These are phyloP conservation scores for Myotis yumanensis DNA, from an alignment of 2,113 vertebrate species.

Conservation along the genomic window DNA sequence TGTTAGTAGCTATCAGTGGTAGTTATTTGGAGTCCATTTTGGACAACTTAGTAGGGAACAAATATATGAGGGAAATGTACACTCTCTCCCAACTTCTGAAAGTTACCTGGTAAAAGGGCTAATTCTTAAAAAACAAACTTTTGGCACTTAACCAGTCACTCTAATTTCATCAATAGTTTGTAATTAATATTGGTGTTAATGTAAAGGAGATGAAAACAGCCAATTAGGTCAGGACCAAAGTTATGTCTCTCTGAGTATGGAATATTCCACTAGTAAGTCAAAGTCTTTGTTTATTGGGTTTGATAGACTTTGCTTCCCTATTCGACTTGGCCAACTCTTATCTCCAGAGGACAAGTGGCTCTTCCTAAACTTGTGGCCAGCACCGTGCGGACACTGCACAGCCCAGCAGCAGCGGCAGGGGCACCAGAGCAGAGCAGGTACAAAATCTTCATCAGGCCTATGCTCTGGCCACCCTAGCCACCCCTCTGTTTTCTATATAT, in stretches of 20 bases:
- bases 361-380: not conserved
- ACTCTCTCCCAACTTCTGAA: not conserved
- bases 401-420: too few species aligned
- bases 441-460: too few species aligned
- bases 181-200: not conserved
- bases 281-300: not conserved
- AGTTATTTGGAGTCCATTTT: slow-evolving; percentile 30
- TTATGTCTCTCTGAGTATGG: slow-evolving; percentile 2
- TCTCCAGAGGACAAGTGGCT: not conserved
- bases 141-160: not conserved
- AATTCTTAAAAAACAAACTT: not conserved
- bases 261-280: not conserved
- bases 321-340: not conserved
- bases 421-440: not conserved
- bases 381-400: not conserved
- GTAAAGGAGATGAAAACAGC: not conserved
- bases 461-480: not conserved
- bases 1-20: not conserved
- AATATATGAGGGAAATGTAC: not conserved
- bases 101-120: not conserved
- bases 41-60: not conserved
- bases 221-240: not conserved
- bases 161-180: not conserved
- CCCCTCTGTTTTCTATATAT: not conserved
- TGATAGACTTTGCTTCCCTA: not conserved